A percentile compares a stretch with the other conserved stretches of the same genome.
phyloP scores from a whole-genome alignment of 2,113 vertebrate genomes.

The Microcebus lehilahytsara region DNA sequence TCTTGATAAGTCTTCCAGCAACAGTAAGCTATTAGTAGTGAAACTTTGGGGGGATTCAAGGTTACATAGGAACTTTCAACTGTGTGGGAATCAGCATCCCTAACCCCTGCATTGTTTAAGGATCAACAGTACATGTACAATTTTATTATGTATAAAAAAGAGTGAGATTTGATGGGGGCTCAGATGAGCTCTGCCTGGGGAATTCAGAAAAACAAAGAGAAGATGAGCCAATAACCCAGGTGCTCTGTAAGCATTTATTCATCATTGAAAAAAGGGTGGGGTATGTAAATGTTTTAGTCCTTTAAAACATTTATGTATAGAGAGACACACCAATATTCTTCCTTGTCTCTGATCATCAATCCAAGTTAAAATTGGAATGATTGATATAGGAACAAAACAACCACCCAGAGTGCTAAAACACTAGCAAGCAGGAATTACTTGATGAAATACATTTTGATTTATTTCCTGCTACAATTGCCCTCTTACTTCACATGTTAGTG shows the following conservation, averaged over 20 bases:
- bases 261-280: background rate
- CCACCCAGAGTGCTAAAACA: background rate
- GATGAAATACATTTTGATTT: background rate
- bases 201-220: background rate
- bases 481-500: background rate
- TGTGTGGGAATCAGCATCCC: too few relatives aligned
- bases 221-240: background rate
- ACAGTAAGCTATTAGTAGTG: background rate
- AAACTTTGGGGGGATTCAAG: background rate
- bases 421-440: background rate
- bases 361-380: background rate
- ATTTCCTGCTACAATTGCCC: background rate
- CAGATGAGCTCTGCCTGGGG: background rate
- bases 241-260: background rate
- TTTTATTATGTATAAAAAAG: background rate
- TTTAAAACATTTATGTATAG: background rate
- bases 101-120: background rate
- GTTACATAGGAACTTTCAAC: background rate
- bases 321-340: background rate
- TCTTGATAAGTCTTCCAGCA: background rate
- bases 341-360: background rate
- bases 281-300: background rate
- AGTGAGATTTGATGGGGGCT: accelerated
- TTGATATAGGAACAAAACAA: background rate
- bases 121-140: background rate